Percentiles rank a stretch among this genome's conserved stretches.
Conservation (phyloP, 2,888 invertebrate genomes). For the Drosophila eohydei region DNA sequence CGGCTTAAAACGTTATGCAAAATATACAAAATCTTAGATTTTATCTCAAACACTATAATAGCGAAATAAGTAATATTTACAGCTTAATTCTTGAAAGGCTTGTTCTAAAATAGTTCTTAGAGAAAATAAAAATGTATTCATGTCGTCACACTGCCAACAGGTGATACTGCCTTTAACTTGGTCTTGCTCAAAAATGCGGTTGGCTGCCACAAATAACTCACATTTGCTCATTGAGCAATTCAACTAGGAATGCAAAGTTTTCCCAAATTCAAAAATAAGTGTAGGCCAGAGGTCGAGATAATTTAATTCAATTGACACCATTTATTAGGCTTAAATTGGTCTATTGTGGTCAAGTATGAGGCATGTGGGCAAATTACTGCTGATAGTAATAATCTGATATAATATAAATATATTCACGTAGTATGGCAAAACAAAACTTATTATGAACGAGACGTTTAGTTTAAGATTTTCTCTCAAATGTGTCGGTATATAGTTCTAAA, state of each 20-base stretch:
- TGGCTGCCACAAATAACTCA: not conserved
- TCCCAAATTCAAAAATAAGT: not conserved
- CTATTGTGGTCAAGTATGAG: slow-evolving; percentile 19
- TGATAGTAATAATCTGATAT: slow-evolving; percentile 2
- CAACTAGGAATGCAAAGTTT: not conserved
- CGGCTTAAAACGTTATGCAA: too few species aligned
- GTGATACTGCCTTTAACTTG: not conserved
- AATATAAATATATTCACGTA: slow-evolving; percentile 1
- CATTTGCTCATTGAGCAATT: not conserved
- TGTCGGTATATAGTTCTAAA: slow-evolving; percentile 20
- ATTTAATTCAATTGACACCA: slow-evolving; percentile 42
- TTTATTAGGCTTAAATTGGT: slow-evolving; percentile 31
- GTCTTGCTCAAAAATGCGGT: not conserved
- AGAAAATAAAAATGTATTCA: not conserved
- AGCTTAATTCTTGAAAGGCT: too few species aligned
- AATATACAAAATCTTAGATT: too few species aligned
- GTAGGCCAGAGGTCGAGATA: slow-evolving; percentile 7
- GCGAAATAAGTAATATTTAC: too few species aligned
- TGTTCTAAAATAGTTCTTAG: not conserved
- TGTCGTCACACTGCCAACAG: not conserved
- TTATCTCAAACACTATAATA: too few species aligned
- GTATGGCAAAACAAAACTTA: slow-evolving; percentile 4
- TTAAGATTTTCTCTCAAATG: slow-evolving; percentile 20
- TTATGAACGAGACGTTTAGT: slow-evolving; percentile 20
- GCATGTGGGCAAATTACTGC: slow-evolving; percentile 4